Conservation (phyloP, 2,888 invertebrate genomes). For the Drosophila antonietae region DNA sequence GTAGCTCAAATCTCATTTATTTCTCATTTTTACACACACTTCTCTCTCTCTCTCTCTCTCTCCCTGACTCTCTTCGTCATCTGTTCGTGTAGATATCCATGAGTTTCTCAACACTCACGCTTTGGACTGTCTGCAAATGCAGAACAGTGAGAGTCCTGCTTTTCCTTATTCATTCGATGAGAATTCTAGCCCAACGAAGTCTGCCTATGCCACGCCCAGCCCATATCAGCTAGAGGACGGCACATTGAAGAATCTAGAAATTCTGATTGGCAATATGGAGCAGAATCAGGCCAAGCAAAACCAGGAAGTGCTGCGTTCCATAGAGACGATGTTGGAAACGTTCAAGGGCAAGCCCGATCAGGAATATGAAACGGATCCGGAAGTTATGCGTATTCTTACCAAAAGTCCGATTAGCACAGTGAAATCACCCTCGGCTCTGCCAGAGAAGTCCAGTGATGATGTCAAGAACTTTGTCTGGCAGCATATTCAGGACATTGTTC, state of each 20-base stretch:
- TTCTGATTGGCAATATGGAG: slow-evolving; percentile 84
- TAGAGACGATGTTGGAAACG: slow-evolving; percentile 82
- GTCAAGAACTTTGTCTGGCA: slow-evolving; percentile 84
- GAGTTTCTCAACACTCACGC: slow-evolving; percentile 83
- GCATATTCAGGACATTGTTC: slow-evolving; percentile 84
- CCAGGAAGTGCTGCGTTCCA: slow-evolving; percentile 79
- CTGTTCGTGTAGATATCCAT: slow-evolving; percentile 82
- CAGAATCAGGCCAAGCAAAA: slow-evolving; percentile 84
- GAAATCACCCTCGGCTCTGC: slow-evolving; percentile 43
- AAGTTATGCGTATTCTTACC: slow-evolving; percentile 80
- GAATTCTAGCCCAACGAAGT: slow-evolving; percentile 63
- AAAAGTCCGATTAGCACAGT: slow-evolving; percentile 83
- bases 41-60: slow-evolving; percentile 11
- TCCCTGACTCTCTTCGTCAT: slow-evolving; percentile 34
- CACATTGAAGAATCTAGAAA: slow-evolving; percentile 84
- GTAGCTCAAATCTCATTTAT: slow-evolving; percentile 32
- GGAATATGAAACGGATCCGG: slow-evolving; percentile 77
- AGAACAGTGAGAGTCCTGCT: slow-evolving; percentile 49
- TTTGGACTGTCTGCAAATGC: slow-evolving; percentile 78
- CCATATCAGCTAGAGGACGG: slow-evolving; percentile 74
- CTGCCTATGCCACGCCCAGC: slow-evolving; percentile 66
- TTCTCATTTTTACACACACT: slow-evolving; percentile 17
- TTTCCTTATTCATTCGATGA: slow-evolving; percentile 67
- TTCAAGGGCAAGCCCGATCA: slow-evolving; percentile 71
- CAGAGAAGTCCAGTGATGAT: slow-evolving; percentile 69